Conservation (phyloP, 2,113 vertebrate genomes). For the Rhegmatorhina hoffmannsi region DNA sequence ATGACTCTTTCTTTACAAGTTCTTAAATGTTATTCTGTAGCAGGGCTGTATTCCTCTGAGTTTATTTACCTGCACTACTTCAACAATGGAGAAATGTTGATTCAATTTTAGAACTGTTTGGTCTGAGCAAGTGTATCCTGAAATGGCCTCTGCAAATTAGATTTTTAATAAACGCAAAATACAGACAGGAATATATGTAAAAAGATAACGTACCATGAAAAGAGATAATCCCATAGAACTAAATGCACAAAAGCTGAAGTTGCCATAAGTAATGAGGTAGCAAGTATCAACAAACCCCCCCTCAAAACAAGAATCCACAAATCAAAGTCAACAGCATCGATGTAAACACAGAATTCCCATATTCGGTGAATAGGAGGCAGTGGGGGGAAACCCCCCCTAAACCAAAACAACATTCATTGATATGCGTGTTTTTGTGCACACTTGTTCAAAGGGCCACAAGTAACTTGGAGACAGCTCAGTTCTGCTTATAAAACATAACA, state of each 20-base stretch:
- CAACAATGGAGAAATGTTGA: not conserved
- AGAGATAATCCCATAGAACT: not conserved
- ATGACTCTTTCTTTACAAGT: not conserved
- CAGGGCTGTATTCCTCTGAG: not conserved
- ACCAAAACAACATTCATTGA: fast-evolving
- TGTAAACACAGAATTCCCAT: not conserved
- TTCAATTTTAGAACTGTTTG: not conserved
- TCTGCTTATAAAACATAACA: not conserved
- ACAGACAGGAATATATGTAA: not conserved
- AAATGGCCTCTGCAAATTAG: not conserved
- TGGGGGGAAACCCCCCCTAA: not conserved
- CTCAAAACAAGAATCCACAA: not conserved
- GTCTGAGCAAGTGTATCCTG: not conserved
- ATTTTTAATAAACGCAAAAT: not conserved
- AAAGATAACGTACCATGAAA: not conserved
- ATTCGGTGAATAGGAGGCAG: not conserved
- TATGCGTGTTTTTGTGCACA: not conserved
- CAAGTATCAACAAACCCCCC: fast-evolving
- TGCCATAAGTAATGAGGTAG: not conserved
- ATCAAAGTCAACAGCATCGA: not conserved
- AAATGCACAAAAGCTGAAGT: not conserved
- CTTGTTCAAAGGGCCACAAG: not conserved
- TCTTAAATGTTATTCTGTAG: not conserved
- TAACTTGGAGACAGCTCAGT: not conserved
- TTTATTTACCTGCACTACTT: not conserved